Evolutionary conservation across 2,113 vertebrate species (phyloP), one percentile per base, ranked within the genome.

Genomic region (Amblyopsis rosae): DNA sequence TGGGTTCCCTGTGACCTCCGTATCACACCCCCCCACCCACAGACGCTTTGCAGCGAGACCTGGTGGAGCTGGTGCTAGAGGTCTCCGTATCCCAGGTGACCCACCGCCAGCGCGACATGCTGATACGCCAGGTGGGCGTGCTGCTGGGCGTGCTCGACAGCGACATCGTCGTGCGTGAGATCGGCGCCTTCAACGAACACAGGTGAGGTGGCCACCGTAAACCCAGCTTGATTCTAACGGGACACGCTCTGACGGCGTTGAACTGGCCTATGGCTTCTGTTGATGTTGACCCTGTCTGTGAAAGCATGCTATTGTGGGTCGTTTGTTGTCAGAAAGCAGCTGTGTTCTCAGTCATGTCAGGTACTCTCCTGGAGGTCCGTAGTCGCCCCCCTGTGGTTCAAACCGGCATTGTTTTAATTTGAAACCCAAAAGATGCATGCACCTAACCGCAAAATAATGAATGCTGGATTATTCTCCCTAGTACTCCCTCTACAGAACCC

Each of bases 31-130:
- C 3, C 32, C 12, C 45, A 26, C 26, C 59, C 13, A 1, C 54
- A 99, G 97, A 99, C 85, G 72, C 90, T 45, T 95, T 92, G 80
- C 95, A 94, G 58, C 95, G 87, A 9, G 96, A 97, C 85, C 93
- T 98, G 46, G 97, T 99, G 91, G 98, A 99, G 92, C 90, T 99
- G 80, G 93, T 99, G 68, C 88, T 99, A 88, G 97, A 98, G 79
- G 94, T 97, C 12, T 86, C 92, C 0, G 95, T 99, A 56, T 95
- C 95, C 59, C 94, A 96, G 85, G 92, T 99, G 67, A 94, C 94
- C 0, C 95, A 96, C 84, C 92, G 95, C 7, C 96, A 98, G 90
- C 95, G 95, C 32, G 97, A 97, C 50, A 96, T 99, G 96, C 94
- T 98, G 80, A 94, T 99, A 82, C 93, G 98, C 15, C 98, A 99